phyloP scores from a whole-genome alignment of 2,113 vertebrate genomes.

The Emydura subglobosa region DNA sequence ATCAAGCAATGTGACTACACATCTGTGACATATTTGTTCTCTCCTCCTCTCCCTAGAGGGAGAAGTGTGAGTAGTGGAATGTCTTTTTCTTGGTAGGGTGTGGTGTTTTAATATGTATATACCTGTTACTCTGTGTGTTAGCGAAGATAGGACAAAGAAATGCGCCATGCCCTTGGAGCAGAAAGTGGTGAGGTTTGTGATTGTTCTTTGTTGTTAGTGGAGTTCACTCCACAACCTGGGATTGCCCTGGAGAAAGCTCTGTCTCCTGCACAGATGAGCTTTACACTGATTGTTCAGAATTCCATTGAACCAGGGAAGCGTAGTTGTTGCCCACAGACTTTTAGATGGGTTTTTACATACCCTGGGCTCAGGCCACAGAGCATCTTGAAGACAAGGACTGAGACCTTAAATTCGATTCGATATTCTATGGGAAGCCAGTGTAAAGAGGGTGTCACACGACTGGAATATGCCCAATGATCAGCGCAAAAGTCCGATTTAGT shows the following conservation, averaged over 20 bases:
- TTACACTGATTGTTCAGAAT: not conserved
- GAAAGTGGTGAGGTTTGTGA: not conserved
- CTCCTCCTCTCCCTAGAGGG: not conserved
- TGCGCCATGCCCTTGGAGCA: not conserved
- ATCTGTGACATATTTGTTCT: not conserved
- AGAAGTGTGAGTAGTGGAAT: not conserved
- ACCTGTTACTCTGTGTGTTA: not conserved
- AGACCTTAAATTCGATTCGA: not conserved
- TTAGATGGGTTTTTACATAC: not conserved
- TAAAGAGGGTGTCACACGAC: not conserved
- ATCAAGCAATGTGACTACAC: not conserved
- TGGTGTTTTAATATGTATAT: too few species aligned
- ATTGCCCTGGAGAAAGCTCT: not conserved
- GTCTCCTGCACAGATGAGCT: not conserved
- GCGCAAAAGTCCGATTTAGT: not conserved
- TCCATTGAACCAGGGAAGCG: not conserved
- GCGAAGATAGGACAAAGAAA: not conserved
- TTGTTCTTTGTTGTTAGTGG: not conserved
- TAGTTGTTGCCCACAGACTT: not conserved
- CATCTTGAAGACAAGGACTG: not conserved
- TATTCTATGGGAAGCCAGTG: not conserved
- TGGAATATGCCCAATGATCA: not conserved
- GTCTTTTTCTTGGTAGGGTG: not conserved
- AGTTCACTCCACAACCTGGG: not conserved
- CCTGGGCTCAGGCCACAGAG: not conserved